These are phyloP conservation scores for Albula goreensis DNA, from an alignment of 2,113 vertebrate species.

Conservation along the genomic window DNA sequence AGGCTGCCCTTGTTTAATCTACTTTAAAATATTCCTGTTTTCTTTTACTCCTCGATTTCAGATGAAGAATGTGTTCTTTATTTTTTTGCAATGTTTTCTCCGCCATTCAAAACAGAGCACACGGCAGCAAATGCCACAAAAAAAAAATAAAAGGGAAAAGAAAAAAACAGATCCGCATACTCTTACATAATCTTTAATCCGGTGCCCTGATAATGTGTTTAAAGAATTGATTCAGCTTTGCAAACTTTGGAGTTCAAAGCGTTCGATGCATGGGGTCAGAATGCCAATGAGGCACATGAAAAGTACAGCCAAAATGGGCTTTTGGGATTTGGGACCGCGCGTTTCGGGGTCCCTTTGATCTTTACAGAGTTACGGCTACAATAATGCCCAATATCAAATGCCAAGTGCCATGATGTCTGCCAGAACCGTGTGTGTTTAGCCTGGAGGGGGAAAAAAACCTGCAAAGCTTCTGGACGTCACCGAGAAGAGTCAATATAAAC, in stretches of 20 bases:
- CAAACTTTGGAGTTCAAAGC: slow-evolving; percentile 76
- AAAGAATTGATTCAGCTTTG: slow-evolving; percentile 77
- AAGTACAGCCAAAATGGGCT: slow-evolving; percentile 71
- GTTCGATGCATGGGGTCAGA: slow-evolving; percentile 73
- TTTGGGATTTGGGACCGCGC: slow-evolving; percentile 71
- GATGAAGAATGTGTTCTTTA: slow-evolving; percentile 30
- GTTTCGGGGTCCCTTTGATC: slow-evolving; percentile 72
- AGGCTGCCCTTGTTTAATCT: not conserved
- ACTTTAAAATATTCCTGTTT: not conserved
- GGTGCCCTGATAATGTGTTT: slow-evolving; percentile 76
- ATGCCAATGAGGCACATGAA: slow-evolving; percentile 79
- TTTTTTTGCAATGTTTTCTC: slow-evolving; percentile 44
- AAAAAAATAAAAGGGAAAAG: not conserved
- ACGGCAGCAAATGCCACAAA: slow-evolving; percentile 56
- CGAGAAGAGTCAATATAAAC: slow-evolving; percentile 36
- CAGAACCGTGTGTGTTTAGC: slow-evolving; percentile 38
- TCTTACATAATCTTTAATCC: slow-evolving; percentile 78
- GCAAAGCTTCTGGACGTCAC: slow-evolving; percentile 24
- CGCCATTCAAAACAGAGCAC: slow-evolving; percentile 53
- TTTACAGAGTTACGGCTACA: slow-evolving; percentile 62
- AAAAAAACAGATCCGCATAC: slow-evolving; percentile 62
- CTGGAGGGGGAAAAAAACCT: slow-evolving; percentile 17
- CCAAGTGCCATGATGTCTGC: slow-evolving; percentile 43
- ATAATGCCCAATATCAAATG: slow-evolving; percentile 65
- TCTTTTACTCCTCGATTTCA: slow-evolving; percentile 32